Percentiles rank a stretch among this genome's conserved stretches.
These are phyloP conservation scores for Catharus bicknelli DNA, from an alignment of 2,113 vertebrate species.

Conservation along the genomic window DNA sequence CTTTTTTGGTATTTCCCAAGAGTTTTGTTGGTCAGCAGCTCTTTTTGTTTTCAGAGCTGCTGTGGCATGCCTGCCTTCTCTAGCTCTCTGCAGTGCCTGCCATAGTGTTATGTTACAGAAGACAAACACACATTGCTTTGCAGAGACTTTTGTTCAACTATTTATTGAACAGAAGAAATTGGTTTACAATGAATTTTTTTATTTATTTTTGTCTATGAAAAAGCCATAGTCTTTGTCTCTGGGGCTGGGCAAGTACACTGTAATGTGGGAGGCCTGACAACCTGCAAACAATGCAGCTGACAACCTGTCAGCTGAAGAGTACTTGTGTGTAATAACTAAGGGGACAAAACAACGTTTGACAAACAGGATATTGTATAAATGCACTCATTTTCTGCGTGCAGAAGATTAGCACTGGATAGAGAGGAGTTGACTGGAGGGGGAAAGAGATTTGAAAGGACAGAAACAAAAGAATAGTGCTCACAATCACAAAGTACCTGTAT, in stretches of 20 bases:
- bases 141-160: neutral
- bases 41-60: slow-evolving; percentile 12
- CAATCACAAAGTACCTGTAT: neutral
- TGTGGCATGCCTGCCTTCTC: neutral
- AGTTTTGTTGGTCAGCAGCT: slow-evolving; percentile 27
- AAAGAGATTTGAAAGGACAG: neutral
- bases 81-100: neutral
- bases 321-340: neutral
- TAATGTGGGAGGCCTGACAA: slow-evolving; percentile 5
- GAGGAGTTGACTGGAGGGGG: neutral
- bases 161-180: neutral
- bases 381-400: neutral
- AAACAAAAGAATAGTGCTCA: neutral
- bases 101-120: neutral
- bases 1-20: neutral
- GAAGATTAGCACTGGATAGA: neutral
- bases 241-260: neutral
- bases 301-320: neutral
- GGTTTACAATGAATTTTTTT: neutral
- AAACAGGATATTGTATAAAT: slow-evolving; percentile 15
- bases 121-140: neutral
- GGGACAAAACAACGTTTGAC: neutral
- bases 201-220: slow-evolving; percentile 1
- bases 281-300: neutral
- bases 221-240: neutral